Conservation (phyloP, 37 sponge, comb jelly and placozoan genomes). For the Diacarnus erythraeanus region DNA sequence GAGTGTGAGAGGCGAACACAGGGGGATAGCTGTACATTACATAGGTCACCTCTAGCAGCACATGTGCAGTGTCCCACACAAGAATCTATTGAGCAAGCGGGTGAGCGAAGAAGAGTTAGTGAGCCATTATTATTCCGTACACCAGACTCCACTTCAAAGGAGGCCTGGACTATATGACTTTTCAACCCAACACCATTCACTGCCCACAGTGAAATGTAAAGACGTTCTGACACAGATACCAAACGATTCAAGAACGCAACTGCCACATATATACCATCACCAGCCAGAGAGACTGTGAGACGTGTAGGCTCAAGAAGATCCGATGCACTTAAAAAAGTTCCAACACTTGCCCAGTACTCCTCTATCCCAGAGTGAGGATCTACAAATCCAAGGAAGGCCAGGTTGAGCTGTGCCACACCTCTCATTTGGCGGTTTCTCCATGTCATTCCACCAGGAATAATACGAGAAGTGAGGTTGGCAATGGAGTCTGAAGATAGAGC, state of each 20-base stretch:
- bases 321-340: conserved; percentile 34
- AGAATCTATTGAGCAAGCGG: conserved; percentile 35
- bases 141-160: conserved; percentile 44
- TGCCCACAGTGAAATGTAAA: conserved; percentile 71
- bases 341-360: conserved; percentile 52
- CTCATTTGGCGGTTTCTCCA: conserved; percentile 46
- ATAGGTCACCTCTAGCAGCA: conserved; percentile 52
- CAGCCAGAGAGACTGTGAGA: not conserved
- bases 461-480: conserved; percentile 23
- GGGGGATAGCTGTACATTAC: conserved; percentile 7
- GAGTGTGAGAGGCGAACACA: not conserved
- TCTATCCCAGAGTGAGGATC: conserved; percentile 76
- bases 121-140: conserved; percentile 24
- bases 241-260: not conserved
- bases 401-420: conserved; percentile 8
- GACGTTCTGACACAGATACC: not conserved
- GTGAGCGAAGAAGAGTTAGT: conserved; percentile 48
- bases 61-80: conserved; percentile 86
- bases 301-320: conserved; percentile 25
- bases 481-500: conserved; percentile 51
- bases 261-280: conserved; percentile 2
- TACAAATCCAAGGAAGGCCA: conserved; percentile 77
- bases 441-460: conserved; percentile 54
- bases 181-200: conserved; percentile 72
- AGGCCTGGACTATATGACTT: conserved; percentile 50